Evolutionary conservation across 2,113 vertebrate species (phyloP).

Genomic region (Charadrius vociferus): DNA sequence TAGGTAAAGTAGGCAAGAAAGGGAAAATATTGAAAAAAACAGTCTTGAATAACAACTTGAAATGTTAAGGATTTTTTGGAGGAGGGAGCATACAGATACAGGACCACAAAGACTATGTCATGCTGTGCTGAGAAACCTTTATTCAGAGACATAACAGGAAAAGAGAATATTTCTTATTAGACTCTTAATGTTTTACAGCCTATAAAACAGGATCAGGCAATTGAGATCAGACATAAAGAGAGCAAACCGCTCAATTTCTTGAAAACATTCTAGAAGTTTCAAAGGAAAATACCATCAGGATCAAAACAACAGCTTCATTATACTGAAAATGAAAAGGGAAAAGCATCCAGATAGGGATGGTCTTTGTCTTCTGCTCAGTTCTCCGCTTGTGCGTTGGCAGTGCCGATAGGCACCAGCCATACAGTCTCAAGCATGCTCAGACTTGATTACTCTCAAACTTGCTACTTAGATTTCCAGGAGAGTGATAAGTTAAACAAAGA

Average conservation of each 20-base stretch:
- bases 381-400: accelerated
- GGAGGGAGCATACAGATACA: not conserved
- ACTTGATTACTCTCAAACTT: not conserved
- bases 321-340: not conserved
- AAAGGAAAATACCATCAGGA: not conserved
- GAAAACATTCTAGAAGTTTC: not conserved
- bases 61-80: not conserved
- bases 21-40: not conserved
- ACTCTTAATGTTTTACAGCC: not conserved
- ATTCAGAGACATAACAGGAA: not conserved
- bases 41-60: not conserved
- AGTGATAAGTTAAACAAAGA: not conserved
- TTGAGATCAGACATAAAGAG: not conserved
- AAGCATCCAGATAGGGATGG: not conserved
- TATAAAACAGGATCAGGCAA: not conserved
- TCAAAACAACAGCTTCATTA: not conserved
- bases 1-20: not conserved
- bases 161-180: not conserved
- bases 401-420: not conserved
- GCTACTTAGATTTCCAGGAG: not conserved
- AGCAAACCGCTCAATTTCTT: not conserved
- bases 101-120: accelerated
- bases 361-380: not conserved
- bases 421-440: not conserved
- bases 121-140: not conserved